Percentiles rank a stretch among this genome's conserved stretches.
phyloP scores from a whole-genome alignment of 2,888 invertebrate genomes.

The Agrotis segetum region DNA sequence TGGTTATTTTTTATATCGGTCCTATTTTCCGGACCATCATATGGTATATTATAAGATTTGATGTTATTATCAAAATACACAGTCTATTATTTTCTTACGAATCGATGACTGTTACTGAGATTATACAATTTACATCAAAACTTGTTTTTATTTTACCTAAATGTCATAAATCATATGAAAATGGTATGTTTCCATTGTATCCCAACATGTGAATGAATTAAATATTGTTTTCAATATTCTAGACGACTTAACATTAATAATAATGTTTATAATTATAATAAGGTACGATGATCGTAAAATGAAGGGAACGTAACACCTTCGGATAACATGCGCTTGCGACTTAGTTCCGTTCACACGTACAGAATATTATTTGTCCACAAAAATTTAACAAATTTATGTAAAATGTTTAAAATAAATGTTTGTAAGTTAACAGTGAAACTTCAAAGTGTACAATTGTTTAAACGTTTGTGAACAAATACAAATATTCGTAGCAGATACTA shows the following conservation, averaged over 20 bases:
- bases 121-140: slow-evolving; percentile 74
- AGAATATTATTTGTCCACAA: slow-evolving; percentile 30
- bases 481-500: slow-evolving; percentile 8
- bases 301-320: slow-evolving; percentile 53
- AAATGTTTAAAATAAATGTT: slow-evolving; percentile 49
- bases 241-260: slow-evolving; percentile 70
- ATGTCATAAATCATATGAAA: slow-evolving; percentile 64
- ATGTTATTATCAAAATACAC: slow-evolving; percentile 89
- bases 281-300: slow-evolving; percentile 71
- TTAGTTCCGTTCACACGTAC: slow-evolving; percentile 23
- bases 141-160: slow-evolving; percentile 45
- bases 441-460: slow-evolving; percentile 27
- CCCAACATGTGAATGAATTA: slow-evolving; percentile 74
- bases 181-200: slow-evolving; percentile 66
- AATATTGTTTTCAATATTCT: slow-evolving; percentile 70
- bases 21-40: slow-evolving; percentile 75
- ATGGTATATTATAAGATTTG: slow-evolving; percentile 76
- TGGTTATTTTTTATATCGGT: slow-evolving; percentile 84
- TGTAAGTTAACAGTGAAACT: slow-evolving; percentile 41
- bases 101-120: slow-evolving; percentile 81
- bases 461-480: slow-evolving; percentile 44
- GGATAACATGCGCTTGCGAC: slow-evolving; percentile 62
- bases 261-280: slow-evolving; percentile 68
- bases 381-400: slow-evolving; percentile 40
- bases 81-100: slow-evolving; percentile 79